phyloP scores from a whole-genome alignment of 2,797 vertebrate genomes.

The Clarias pachynema region DNA sequence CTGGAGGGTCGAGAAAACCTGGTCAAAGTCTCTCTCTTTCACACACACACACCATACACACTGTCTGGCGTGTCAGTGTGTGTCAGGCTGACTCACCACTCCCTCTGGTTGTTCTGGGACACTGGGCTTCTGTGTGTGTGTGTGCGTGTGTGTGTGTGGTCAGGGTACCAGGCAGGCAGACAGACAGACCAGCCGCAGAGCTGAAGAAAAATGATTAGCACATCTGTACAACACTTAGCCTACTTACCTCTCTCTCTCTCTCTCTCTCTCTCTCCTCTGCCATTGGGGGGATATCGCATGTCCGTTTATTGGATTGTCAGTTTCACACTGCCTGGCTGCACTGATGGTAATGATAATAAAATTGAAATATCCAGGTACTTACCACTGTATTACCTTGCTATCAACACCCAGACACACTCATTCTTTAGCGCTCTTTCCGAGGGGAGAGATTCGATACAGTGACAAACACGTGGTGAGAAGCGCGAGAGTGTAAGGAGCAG shows the following conservation, averaged over 20 bases:
- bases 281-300: constrained; percentile 68
- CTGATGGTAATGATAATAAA: constrained; percentile 79
- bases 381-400: constrained; percentile 77
- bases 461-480: constrained; percentile 39
- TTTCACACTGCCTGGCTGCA: constrained; percentile 67
- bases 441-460: constrained; percentile 59
- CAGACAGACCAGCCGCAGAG: constrained; percentile 45
- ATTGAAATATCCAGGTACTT: constrained; percentile 80
- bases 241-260: constrained; percentile 39
- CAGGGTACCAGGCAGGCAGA: constrained; percentile 49
- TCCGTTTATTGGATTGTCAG: constrained; percentile 80
- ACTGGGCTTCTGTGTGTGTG: constrained; percentile 47
- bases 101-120: constrained; percentile 48
- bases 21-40: constrained; percentile 8
- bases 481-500: constrained; percentile 31
- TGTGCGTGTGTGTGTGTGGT: constrained; percentile 41
- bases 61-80: constrained; percentile 50
- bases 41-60: constrained; percentile 6
- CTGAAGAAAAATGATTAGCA: constrained; percentile 57
- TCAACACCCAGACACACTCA: constrained; percentile 74
- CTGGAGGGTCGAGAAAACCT: constrained; percentile 16
- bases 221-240: constrained; percentile 58
- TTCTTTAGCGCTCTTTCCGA: constrained; percentile 67
- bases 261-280: constrained; percentile 42
- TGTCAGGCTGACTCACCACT: constrained; percentile 54